These are phyloP conservation scores for Melanerpes formicivorus DNA, from an alignment of 2,113 vertebrate genomes.

Conservation along the genomic window DNA sequence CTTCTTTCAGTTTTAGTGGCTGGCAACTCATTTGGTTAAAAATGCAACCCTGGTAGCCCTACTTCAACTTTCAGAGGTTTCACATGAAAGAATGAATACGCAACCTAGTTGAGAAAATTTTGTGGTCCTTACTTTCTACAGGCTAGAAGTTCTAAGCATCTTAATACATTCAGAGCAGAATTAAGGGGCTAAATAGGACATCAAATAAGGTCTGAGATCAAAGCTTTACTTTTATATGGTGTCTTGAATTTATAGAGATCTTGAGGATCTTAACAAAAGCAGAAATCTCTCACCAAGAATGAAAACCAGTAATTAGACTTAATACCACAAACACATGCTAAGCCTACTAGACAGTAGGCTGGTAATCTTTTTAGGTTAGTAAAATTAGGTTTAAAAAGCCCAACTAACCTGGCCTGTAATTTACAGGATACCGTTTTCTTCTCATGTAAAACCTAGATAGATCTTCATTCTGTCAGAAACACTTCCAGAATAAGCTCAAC, in stretches of 20 bases:
- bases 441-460: conserved; percentile 53
- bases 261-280: neutral
- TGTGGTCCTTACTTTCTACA: neutral
- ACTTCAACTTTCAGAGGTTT: neutral
- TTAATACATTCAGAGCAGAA: neutral
- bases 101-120: neutral
- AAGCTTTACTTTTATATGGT: neutral
- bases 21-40: neutral
- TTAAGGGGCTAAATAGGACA: neutral
- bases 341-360: neutral
- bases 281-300: neutral
- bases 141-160: neutral
- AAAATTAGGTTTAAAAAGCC: neutral
- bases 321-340: neutral
- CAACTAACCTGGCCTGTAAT: neutral
- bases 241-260: too few relatives aligned
- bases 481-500: conserved; percentile 75
- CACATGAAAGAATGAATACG: neutral
- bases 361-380: neutral
- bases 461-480: conserved; percentile 76
- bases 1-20: neutral
- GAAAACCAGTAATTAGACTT: neutral
- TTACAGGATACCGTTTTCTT: neutral
- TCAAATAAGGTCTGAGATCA: neutral
- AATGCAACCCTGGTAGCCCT: neutral